A percentile compares a stretch with the other conserved stretches of the same genome.
phyloP scores from a whole-genome alignment of 92 coral and sea anemone species.

The Phymanthus crucifer region DNA sequence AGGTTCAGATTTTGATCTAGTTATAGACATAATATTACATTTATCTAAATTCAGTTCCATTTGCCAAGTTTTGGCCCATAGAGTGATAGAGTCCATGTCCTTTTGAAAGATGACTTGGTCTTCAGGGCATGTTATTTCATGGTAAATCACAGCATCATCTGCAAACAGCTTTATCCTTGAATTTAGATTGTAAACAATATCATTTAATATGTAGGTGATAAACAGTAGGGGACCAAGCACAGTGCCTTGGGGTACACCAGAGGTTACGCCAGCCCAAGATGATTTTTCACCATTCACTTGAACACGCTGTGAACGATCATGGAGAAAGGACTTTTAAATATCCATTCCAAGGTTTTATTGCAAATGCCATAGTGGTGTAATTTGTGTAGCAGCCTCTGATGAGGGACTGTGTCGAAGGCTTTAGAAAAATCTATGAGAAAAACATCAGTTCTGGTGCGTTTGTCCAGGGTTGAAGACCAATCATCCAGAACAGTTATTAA shows the following conservation, averaged over 20 bases:
- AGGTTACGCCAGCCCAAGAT: constrained; percentile 31
- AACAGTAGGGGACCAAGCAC: constrained; percentile 23
- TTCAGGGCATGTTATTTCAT: not conserved
- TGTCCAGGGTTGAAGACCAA: not conserved
- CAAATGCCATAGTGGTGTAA: constrained; percentile 38
- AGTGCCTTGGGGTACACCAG: constrained; percentile 52
- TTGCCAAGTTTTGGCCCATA: constrained; percentile 31
- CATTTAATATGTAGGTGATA: constrained; percentile 33
- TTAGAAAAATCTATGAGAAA: not conserved
- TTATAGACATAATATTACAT: constrained; percentile 19
- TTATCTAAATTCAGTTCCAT: constrained; percentile 19
- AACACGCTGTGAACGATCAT: constrained; percentile 32
- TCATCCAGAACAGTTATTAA: constrained; percentile 22
- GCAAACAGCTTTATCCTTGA: constrained; percentile 36
- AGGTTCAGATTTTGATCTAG: not conserved
- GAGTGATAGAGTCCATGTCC: constrained; percentile 34
- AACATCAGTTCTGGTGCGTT: not conserved
- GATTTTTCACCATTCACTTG: constrained; percentile 33
- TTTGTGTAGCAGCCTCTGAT: constrained; percentile 23
- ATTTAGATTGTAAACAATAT: constrained; percentile 14
- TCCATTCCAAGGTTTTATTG: constrained; percentile 31
- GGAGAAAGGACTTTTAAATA: constrained; percentile 29
- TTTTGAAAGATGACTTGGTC: constrained; percentile 30
- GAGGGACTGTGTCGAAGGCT: constrained; percentile 30
- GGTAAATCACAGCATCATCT: not conserved